Base-by-base conservation (phyloP, 2,113 vertebrate genomes). In the Equus quagga region DNA sequence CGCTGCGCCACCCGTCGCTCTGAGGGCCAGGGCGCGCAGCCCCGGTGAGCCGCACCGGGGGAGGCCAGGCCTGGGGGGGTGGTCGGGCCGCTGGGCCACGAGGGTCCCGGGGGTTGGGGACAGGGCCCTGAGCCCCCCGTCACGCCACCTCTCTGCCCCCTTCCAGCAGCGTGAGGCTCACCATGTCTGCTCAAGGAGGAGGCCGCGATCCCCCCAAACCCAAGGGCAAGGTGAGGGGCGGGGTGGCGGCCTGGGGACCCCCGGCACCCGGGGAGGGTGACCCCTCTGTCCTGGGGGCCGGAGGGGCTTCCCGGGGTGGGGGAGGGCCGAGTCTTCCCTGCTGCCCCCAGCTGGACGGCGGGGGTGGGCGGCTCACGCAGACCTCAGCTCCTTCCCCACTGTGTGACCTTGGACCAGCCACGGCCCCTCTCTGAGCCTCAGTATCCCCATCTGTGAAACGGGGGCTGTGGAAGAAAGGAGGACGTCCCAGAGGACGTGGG, bases 181-280 rank as follows among this genome's bases (percentile, higher is more conserved):
- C 81, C 67, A 98, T 98, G 98, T 98, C 98, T 21, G 60, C 97
- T 72, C 23, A 24, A 5, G 89, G 78, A 92, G 90, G 89, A 28
- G 83, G 89, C 54, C 85, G 5, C 58, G 83, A 73, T 2, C 58
- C 89, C 82, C 84, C 93, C 60, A 97, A 94, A 51, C 7, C 96
- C 67, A 98, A 98, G 96, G 96, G 97, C 94, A 97, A 98, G 98
- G 98, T 98, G 82, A 96, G 49, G 75, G 18, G 36, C 36, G 36
- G 36, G 36, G 36, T 41, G 36, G 36, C 36, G 54, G 21, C 15
- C 41, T 5, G 26, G n/a, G 36, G 26, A 8, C 6, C 65, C 67
- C 73, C 3, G 18, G 31, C 28, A 8, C 65, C 41, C 18, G 3
- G 10, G 13, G 19, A 46, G 69, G 11, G 83, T 12, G 65, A 76